These are phyloP conservation scores for Percina caprodes DNA, from an alignment of 2,113 vertebrate genomes.

Conservation along the genomic window DNA sequence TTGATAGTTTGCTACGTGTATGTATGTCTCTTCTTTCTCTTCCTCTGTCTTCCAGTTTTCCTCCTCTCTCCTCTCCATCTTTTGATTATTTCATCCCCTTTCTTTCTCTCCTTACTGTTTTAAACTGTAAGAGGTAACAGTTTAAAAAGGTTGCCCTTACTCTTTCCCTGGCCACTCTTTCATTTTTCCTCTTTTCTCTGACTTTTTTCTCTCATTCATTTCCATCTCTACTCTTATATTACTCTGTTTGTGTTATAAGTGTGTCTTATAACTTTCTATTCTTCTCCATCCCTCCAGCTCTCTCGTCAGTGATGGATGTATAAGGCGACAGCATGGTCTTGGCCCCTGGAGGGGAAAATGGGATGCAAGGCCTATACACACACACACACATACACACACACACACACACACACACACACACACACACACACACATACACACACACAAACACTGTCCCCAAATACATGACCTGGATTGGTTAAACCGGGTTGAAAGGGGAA, in stretches of 20 bases:
- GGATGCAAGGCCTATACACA: constrained; percentile 18
- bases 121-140: background rate
- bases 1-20: background rate
- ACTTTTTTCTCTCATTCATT: background rate
- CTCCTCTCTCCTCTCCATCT: constrained; percentile 13
- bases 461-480: constrained; percentile 55
- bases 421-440: constrained; percentile 15
- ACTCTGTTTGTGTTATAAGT: background rate
- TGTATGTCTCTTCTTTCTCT: background rate
- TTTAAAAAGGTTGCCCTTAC: background rate
- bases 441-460: constrained; percentile 5
- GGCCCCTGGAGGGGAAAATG: constrained; percentile 50
- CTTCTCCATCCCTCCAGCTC: background rate
- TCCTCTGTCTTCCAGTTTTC: background rate
- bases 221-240: background rate
- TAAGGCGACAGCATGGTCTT: constrained; percentile 61
- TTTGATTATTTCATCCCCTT: background rate
- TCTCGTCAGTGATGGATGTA: constrained; percentile 53
- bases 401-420: constrained; percentile 14
- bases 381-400: constrained; percentile 24
- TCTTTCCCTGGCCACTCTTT: background rate
- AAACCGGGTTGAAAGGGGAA: constrained; percentile 25
- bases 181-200: background rate
- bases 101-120: background rate
- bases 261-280: constrained; percentile 5